phyloP scores from a whole-genome alignment of 2,888 invertebrate genomes.

The Chaitophorus viminalis region DNA sequence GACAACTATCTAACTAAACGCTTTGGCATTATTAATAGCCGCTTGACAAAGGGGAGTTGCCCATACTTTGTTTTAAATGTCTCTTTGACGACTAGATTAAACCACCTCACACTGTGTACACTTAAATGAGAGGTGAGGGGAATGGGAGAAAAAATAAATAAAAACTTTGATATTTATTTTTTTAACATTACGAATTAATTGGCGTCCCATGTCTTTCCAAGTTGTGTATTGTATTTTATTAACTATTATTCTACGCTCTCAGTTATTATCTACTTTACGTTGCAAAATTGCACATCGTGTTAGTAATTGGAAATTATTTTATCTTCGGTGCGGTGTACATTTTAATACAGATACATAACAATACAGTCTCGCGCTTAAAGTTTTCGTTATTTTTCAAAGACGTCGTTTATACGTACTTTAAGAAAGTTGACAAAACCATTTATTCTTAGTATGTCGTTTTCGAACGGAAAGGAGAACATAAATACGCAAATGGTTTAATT shows the following conservation, averaged over 20 bases:
- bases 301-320: neutral
- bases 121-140: too few species aligned
- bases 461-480: neutral
- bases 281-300: neutral
- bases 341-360: neutral
- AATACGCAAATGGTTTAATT: neutral
- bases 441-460: neutral
- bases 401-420: too few species aligned
- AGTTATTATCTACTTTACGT: neutral
- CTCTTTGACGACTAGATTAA: neutral
- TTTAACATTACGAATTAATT: neutral
- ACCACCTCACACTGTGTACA: neutral
- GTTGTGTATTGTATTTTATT: neutral
- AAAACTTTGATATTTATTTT: neutral
- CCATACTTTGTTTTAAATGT: constrained; percentile 1
- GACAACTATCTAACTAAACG: constrained; percentile 33
- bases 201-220: neutral
- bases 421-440: too few species aligned
- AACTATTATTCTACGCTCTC: neutral
- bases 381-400: too few species aligned
- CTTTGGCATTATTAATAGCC: constrained; percentile 42
- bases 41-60: constrained; percentile 30
- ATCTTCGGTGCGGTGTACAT: neutral
- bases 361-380: neutral
- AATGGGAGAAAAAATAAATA: too few species aligned